Conservation (phyloP, 2,888 invertebrate species). For the Sympetrum striolatum region DNA sequence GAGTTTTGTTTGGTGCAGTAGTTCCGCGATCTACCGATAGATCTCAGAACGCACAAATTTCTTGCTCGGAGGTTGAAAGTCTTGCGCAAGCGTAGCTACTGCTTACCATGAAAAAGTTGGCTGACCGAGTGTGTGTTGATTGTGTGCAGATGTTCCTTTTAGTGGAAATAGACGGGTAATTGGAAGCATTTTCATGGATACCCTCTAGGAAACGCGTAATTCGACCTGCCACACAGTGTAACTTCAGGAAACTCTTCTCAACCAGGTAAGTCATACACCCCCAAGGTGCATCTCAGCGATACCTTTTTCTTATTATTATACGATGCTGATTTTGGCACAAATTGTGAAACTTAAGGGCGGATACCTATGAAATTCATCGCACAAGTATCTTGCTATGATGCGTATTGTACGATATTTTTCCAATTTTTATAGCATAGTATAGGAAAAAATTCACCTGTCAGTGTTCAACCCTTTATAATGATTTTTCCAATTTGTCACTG, state of each 20-base stretch:
- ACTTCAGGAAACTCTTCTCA: background rate
- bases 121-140: constrained; percentile 33
- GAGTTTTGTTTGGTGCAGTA: background rate
- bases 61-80: background rate
- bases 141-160: constrained; percentile 39
- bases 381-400: background rate
- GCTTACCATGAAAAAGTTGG: constrained; percentile 35
- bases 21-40: background rate
- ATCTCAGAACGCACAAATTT: background rate
- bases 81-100: constrained; percentile 36
- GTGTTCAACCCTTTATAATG: background rate
- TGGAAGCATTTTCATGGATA: constrained; percentile 38
- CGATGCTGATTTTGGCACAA: background rate
- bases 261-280: background rate
- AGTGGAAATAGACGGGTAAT: constrained; percentile 32
- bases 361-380: background rate
- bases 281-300: background rate
- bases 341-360: background rate
- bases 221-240: background rate
- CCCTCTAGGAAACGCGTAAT: background rate
- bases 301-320: background rate
- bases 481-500: background rate
- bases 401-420: background rate
- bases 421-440: background rate
- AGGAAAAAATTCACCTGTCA: background rate